Conservation (phyloP, 2,888 invertebrate species). For the Eupithecia dodoneata region DNA sequence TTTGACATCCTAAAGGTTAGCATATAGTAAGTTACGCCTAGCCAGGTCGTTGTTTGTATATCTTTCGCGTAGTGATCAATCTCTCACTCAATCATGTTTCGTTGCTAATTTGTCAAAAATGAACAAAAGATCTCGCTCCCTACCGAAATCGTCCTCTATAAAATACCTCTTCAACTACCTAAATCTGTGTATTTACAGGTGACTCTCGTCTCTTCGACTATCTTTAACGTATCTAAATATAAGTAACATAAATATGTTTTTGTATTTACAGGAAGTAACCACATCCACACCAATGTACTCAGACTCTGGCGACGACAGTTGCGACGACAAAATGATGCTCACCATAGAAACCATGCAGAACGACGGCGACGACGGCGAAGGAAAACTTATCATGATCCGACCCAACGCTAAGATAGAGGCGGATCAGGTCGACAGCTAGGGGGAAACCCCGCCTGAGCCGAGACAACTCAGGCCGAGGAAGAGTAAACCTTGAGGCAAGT, state of each 20-base stretch:
- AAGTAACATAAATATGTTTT: not conserved
- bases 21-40: not conserved
- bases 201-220: too few relatives aligned
- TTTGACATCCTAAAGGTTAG: not conserved
- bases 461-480: conserved; percentile 27
- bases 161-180: not conserved
- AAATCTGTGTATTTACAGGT: too few relatives aligned
- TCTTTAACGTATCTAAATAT: not conserved
- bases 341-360: conserved; percentile 87
- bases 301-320: conserved; percentile 88
- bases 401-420: conserved; percentile 68
- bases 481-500: conserved; percentile 1
- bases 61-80: not conserved
- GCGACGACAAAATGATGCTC: conserved; percentile 91
- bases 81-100: not conserved
- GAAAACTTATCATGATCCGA: conserved; percentile 70
- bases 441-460: conserved; percentile 41
- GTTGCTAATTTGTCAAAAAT: not conserved
- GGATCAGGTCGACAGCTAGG: conserved; percentile 71
- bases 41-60: not conserved
- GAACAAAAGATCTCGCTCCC: not conserved
- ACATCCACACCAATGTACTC: conserved; percentile 90
- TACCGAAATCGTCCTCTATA: not conserved
- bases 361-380: conserved; percentile 83
- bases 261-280: conserved; percentile 65